Percentiles rank a stretch among this genome's conserved stretches.
These are phyloP conservation scores for Podiceps cristatus DNA, from an alignment of 2,113 vertebrate genomes.

Conservation along the genomic window DNA sequence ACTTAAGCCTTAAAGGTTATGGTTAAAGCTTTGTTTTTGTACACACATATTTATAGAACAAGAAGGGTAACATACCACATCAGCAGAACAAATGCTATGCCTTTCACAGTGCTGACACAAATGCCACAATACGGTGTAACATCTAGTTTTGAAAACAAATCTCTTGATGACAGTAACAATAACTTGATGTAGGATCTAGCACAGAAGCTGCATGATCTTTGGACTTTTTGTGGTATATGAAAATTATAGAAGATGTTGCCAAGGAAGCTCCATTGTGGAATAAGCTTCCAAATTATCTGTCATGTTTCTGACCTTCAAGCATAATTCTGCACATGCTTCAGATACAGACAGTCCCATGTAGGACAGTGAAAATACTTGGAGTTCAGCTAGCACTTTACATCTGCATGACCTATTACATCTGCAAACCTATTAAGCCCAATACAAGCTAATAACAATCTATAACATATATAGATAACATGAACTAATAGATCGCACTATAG, in stretches of 20 bases:
- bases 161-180: neutral
- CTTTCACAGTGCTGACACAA: neutral
- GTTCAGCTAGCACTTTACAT: neutral
- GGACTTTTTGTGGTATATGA: neutral
- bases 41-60: neutral
- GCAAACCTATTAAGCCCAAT: neutral
- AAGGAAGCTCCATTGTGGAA: neutral
- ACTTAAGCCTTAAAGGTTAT: neutral
- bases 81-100: neutral
- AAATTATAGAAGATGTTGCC: neutral
- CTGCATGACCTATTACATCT: neutral
- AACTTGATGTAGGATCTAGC: neutral
- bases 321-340: neutral
- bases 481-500: neutral
- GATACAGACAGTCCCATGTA: neutral
- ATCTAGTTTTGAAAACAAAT: conserved; percentile 21
- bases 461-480: neutral
- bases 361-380: neutral
- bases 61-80: neutral
- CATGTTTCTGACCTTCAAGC: neutral
- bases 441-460: neutral
- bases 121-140: neutral
- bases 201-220: neutral
- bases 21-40: conserved; percentile 2
- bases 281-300: neutral